These are phyloP conservation scores for Leucopternis melanops DNA, from an alignment of 2,113 vertebrate genomes.

Conservation along the genomic window DNA sequence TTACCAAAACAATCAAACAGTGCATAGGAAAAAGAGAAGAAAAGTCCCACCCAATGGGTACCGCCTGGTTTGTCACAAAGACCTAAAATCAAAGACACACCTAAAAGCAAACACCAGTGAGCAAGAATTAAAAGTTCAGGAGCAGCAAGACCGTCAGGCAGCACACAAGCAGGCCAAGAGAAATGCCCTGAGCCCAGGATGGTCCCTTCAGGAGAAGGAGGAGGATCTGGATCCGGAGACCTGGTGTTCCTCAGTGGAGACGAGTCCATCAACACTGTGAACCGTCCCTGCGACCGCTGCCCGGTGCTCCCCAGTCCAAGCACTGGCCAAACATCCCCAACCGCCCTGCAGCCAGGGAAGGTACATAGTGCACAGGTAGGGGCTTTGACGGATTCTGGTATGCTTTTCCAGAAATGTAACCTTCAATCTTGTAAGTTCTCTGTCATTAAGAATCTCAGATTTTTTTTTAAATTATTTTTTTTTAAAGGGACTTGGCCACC, in stretches of 20 bases:
- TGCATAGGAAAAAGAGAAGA: background rate
- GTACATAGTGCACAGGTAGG: no score
- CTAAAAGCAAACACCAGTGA: background rate
- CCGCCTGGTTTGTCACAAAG: background rate
- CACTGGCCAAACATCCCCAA: fast-evolving
- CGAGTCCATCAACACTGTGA: fast-evolving
- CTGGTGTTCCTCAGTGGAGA: background rate
- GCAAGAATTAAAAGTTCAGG: background rate
- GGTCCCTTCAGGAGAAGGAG: background rate
- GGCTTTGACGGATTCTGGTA: fast-evolving
- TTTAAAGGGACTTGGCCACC: background rate
- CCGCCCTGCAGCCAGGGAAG: fast-evolving
- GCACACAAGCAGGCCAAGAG: background rate
- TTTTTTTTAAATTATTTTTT: background rate
- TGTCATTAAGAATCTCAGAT: background rate
- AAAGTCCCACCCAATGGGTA: background rate
- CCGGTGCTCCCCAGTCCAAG: background rate
- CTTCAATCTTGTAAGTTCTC: background rate
- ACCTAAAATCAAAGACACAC: background rate
- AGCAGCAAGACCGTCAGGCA: background rate
- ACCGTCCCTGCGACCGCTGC: fast-evolving
- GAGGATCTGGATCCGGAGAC: background rate
- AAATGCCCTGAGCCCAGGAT: background rate
- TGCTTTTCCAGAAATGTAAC: background rate
- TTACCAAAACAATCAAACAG: background rate